Evolutionary conservation across 2,113 vertebrate species (phyloP).

Genomic region (Penelope pileata): DNA sequence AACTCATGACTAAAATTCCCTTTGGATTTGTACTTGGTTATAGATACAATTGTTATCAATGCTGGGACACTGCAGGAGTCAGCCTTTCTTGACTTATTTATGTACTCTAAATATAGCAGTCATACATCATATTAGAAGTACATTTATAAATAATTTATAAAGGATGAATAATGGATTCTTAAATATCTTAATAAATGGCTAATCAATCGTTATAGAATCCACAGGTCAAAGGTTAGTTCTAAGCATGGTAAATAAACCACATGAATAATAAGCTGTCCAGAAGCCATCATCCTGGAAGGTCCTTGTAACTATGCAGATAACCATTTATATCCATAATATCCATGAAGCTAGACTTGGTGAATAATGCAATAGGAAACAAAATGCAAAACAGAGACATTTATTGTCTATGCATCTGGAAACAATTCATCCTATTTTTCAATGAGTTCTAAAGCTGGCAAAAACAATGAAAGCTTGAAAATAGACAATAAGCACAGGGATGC

Average conservation of each 20-base stretch:
- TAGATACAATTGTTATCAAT: slow-evolving; percentile 4
- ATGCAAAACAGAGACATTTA: background rate
- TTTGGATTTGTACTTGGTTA: background rate
- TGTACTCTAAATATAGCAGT: slow-evolving; percentile 49
- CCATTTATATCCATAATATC: background rate
- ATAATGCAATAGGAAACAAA: background rate
- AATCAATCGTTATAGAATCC: slow-evolving; percentile 52
- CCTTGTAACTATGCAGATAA: background rate
- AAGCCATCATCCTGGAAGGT: background rate
- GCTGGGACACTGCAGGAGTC: slow-evolving; percentile 22
- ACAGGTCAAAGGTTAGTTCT: slow-evolving; percentile 44
- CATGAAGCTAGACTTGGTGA: background rate
- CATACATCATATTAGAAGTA: slow-evolving; percentile 44
- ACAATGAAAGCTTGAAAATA: background rate
- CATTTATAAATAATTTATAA: slow-evolving; percentile 59
- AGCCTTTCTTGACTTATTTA: slow-evolving; percentile 34
- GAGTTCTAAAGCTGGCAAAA: background rate
- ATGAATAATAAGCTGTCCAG: slow-evolving; percentile 51
- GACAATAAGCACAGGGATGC: rapidly evolving
- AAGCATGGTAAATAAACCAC: slow-evolving; percentile 49
- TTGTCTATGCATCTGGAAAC: background rate
- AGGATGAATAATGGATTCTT: slow-evolving; percentile 57
- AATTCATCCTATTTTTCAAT: background rate
- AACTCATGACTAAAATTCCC: background rate
- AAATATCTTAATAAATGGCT: slow-evolving; percentile 57